Evolutionary conservation across 2,888 invertebrate genomes (phyloP), one percentile per base, ranked within the genome.

Genomic region (Polydesmus complanatus): DNA sequence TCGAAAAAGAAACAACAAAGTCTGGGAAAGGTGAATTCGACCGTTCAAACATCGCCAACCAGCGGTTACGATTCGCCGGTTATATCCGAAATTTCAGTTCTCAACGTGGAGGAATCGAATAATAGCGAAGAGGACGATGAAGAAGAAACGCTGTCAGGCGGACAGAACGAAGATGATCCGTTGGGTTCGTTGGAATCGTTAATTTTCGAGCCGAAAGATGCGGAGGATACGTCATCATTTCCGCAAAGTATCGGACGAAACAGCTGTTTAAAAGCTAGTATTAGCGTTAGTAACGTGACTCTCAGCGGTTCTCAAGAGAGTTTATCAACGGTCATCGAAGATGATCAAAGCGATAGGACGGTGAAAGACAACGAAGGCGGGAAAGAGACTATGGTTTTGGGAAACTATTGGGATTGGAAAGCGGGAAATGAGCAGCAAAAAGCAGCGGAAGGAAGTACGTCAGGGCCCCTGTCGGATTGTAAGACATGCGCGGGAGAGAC

Each of bases 201-300:
- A 5, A 69, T 69, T 18, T 69, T 69, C 61, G 68, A 69, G 58
- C 69, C 69, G 2, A 69, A 69, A 57, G 61, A 61, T 19, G 37
- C 37, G 8, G 37, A 37, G 8, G 37, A 37, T 37, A 37, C 37
- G 5, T 18, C 47, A 21, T n/a, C 21, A 11, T 61, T 61, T 25
- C 58, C 52, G 11, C 22, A 47, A 18, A 48, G 54, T 11, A 55
- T 60, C 5, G 54, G 54, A 18, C 2, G 60, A 8, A 55, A 60
- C 37, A 47, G 22, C 49, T 25, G 49, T n/a, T 27, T 55, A 1
- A 48, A 49, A 49, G 56, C 60, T 23, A 56, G 49, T 26, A 56
- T 48, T n/a, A 58, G 50, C 23, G 23, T 58, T n/a, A 56, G 56
- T 27, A 56, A 55, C 22, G 18, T 55, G 2, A 55, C 47, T 18